Percentiles rank a stretch among this genome's conserved stretches.
Evolutionary conservation across 2,888 invertebrate genomes (phyloP).

Genomic region (Syrista parreyssii): DNA sequence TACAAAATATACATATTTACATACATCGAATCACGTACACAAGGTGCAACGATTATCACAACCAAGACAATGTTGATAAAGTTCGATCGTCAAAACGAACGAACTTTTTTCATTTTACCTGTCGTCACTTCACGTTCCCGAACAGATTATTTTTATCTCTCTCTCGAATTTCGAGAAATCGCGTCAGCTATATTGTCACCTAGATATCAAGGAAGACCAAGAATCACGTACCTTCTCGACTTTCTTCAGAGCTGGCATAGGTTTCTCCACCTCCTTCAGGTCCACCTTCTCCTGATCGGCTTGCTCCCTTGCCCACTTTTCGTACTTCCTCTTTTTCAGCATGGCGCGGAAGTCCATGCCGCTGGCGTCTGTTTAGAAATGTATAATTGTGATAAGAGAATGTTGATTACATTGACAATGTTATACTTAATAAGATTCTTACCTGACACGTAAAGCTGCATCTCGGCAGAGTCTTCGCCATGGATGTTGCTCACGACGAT

Average conservation of each 20-base stretch:
- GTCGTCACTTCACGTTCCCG: background rate
- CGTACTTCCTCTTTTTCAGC: conserved; percentile 96
- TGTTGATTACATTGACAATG: background rate
- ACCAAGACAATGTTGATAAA: background rate
- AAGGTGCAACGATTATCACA: conserved; percentile 13
- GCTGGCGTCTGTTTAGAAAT: conserved; percentile 79
- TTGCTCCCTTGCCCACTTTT: conserved; percentile 92
- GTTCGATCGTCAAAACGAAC: background rate
- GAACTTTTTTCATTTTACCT: background rate
- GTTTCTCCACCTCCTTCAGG: conserved; percentile 91
- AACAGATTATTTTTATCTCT: background rate
- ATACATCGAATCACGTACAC: conserved; percentile 6
- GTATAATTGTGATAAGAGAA: background rate
- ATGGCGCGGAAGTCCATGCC: conserved; percentile 99
- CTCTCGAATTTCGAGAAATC: background rate
- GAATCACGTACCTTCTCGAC: conserved; percentile 85
- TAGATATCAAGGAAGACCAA: background rate
- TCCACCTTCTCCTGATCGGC: conserved; percentile 94
- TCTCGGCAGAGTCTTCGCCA: conserved; percentile 96
- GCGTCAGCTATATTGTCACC: background rate
- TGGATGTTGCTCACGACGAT: conserved; percentile 92
- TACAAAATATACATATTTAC: conserved; percentile 3
- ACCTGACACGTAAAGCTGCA: conserved; percentile 97
- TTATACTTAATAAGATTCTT: conserved; percentile 44
- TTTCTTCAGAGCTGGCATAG: conserved; percentile 88